Evolutionary conservation across 2,113 vertebrate genomes (phyloP).

Genomic region (Mixornis gularis): DNA sequence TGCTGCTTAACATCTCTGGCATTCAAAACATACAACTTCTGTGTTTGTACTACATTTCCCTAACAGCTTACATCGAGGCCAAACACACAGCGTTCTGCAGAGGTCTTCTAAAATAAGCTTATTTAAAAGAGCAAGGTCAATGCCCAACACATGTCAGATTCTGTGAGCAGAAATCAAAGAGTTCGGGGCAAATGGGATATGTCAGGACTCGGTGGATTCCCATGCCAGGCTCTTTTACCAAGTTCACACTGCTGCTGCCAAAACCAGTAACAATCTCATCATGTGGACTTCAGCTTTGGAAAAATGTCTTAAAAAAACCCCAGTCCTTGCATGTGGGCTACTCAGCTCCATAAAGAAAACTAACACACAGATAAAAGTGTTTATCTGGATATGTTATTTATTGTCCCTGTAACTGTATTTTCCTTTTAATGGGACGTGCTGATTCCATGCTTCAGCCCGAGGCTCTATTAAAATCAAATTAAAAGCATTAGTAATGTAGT

Average conservation of each 20-base stretch:
- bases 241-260: slow-evolving; percentile 21
- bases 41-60: slow-evolving; percentile 61
- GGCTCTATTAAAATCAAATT: slow-evolving; percentile 68
- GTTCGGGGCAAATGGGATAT: slow-evolving; percentile 38
- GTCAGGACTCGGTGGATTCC: slow-evolving; percentile 28
- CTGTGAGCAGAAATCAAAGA: slow-evolving; percentile 34
- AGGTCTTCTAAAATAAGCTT: slow-evolving; percentile 60
- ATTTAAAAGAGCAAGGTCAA: slow-evolving; percentile 52
- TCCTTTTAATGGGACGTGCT: slow-evolving; percentile 57
- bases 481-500: slow-evolving; percentile 64
- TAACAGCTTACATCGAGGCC: slow-evolving; percentile 55
- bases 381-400: slow-evolving; percentile 59
- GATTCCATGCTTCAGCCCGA: slow-evolving; percentile 39
- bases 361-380: slow-evolving; percentile 29
- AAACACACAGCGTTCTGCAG: slow-evolving; percentile 46
- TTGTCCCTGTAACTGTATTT: slow-evolving; percentile 43
- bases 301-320: background rate
- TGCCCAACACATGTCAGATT: slow-evolving; percentile 44
- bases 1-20: slow-evolving; percentile 53
- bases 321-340: background rate
- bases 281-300: slow-evolving; percentile 5
- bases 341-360: slow-evolving; percentile 38
- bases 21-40: slow-evolving; percentile 62
- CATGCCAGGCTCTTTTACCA: slow-evolving; percentile 37
- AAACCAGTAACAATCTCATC: slow-evolving; percentile 17